Base-by-base conservation (phyloP, 2,888 invertebrate species). In the Hirtodrosophila trivittata region DNA sequence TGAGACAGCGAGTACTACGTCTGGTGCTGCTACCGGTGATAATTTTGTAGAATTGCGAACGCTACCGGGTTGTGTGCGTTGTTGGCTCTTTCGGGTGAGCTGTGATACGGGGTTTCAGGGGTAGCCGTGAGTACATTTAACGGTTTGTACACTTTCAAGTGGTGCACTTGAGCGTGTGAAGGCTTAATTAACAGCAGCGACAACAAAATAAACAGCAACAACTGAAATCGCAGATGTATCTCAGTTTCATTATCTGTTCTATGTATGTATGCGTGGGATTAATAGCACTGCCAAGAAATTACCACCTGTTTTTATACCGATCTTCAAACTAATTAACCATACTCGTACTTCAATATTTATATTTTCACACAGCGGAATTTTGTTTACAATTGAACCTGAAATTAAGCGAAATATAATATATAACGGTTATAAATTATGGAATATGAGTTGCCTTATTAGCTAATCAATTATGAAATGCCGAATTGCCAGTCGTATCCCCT, bases 121-220 rank as follows among this genome's bases (percentile, higher is more conserved):
- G n/a, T 9, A 12, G 37, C 33, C 12, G 55, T 16, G 25, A 43
- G 37, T 32, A 30, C 45, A 33, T 35, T 30, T 21, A 26, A 33
- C 55, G 32, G 46, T 42, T 28, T 62, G 65, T 54, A 43, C 49
- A 9, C 41, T 57, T 65, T 77, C 65, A 67, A 84, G 80, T 80
- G 68, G 68, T 55, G 62, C 75, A 84, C 84, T 84, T 75, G 65
- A 80, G 64, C 65, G 84, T 74, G 75, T 75, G 82, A 72, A 77
- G 81, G 66, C 81, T 84, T 77, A 81, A 80, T 84, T 80, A 81
- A 69, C 72, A 80, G 56, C 62, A 54, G 62, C 62, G 50, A 71
- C 66, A 42, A 57, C 52, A 52, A 52, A 38, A 37, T 37, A 18
- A 33, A 25, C 18, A 14, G 33, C 37, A 49, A 16, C 39, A 62